Conservation (phyloP, 64 coral and sea anemone species). For the Actinia tenebrosa region DNA sequence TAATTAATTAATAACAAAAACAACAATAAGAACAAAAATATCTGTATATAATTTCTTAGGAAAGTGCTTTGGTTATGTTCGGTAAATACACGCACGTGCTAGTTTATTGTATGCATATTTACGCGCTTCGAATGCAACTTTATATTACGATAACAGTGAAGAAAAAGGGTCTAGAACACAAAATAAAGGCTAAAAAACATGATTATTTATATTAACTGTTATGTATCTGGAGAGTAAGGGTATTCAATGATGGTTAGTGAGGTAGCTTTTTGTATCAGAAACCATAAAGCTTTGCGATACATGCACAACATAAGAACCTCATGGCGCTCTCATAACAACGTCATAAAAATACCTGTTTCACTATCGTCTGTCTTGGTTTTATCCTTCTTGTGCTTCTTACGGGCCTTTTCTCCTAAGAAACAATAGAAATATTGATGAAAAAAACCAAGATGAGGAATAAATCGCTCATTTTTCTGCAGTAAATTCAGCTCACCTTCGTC, state of each 20-base stretch:
- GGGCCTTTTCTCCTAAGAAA: conserved; percentile 31
- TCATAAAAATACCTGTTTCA: conserved; percentile 38
- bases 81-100: neutral
- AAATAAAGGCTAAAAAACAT: neutral
- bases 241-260: neutral
- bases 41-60: too few species aligned
- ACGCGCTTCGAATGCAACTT: neutral
- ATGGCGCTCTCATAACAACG: neutral
- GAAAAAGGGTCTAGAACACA: neutral
- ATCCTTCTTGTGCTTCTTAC: conserved; percentile 79
- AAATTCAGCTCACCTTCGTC: conserved; percentile 48
- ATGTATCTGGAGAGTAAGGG: neutral
- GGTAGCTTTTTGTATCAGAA: neutral
- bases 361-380: conserved; percentile 43
- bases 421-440: neutral
- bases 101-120: neutral
- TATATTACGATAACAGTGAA: neutral
- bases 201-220: neutral
- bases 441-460: neutral
- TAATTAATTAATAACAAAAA: too few species aligned
- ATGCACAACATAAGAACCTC: neutral
- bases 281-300: neutral
- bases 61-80: too few species aligned
- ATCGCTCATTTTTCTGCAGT: neutral
- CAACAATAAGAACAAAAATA: too few species aligned